phyloP scores from a whole-genome alignment of 30 jellyfish, hydroid and myxozoan genomes.

The Aurelia aurita complex sp. Pacific region DNA sequence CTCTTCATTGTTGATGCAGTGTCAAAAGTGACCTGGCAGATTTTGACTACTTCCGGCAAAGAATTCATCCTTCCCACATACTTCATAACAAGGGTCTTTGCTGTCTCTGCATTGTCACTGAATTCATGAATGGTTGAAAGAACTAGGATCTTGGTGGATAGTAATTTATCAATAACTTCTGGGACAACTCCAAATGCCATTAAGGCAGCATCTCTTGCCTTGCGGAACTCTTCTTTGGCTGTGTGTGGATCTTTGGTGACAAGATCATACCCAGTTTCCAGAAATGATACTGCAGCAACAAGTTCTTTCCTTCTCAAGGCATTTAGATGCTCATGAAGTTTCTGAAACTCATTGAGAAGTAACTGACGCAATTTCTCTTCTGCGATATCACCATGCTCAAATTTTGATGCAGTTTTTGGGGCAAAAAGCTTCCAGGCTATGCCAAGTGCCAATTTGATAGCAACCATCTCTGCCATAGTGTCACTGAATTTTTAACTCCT shows the following conservation, averaged over 20 bases:
- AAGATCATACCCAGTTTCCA: conserved; percentile 89
- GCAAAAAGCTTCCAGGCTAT: conserved; percentile 93
- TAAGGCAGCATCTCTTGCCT: conserved; percentile 90
- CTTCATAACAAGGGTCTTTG: conserved; percentile 69
- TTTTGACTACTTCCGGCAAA: conserved; percentile 89
- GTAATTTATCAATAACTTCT: conserved; percentile 67
- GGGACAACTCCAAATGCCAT: conserved; percentile 98
- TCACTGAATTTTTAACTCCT: neutral
- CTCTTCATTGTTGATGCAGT: conserved; percentile 37
- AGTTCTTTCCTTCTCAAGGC: conserved; percentile 91
- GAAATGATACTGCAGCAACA: conserved; percentile 83
- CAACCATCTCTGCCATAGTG: conserved; percentile 78
- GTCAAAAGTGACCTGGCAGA: conserved; percentile 67
- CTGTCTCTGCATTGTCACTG: conserved; percentile 74
- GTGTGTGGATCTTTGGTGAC: conserved; percentile 61
- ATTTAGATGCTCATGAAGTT: conserved; percentile 79
- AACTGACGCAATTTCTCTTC: conserved; percentile 85
- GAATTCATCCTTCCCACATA: conserved; percentile 79
- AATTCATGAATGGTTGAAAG: conserved; percentile 84
- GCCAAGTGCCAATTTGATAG: conserved; percentile 62
- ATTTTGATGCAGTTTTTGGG: conserved; percentile 72
- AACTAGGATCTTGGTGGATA: conserved; percentile 82
- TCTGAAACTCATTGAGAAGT: conserved; percentile 81
- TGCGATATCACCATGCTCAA: conserved; percentile 84
- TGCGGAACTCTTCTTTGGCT: conserved; percentile 79